These are phyloP conservation scores for Patella vulgata DNA, from an alignment of 1,140 invertebrate species.

Conservation along the genomic window DNA sequence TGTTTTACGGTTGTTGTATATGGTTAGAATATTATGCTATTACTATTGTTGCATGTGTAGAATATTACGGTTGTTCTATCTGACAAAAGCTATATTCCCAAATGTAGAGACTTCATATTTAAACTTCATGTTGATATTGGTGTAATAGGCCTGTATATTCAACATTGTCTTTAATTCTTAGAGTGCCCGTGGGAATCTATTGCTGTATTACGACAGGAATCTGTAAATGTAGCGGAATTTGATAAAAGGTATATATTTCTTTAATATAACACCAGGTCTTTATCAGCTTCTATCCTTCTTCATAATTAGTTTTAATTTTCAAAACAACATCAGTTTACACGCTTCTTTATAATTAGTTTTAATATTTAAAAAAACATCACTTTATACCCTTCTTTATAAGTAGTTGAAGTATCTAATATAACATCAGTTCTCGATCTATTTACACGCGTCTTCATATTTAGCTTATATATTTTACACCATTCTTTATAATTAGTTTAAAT, in stretches of 20 bases:
- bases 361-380: background rate
- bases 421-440: background rate
- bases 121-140: too few species aligned
- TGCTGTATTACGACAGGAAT: conserved; percentile 67
- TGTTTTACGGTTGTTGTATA: too few species aligned
- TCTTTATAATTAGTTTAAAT: background rate
- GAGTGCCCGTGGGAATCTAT: conserved; percentile 72
- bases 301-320: background rate
- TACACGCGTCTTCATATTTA: background rate
- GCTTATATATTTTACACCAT: background rate
- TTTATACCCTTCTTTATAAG: background rate
- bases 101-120: too few species aligned
- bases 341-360: background rate
- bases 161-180: conserved; percentile 53
- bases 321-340: background rate
- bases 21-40: too few species aligned
- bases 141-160: too few species aligned
- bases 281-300: background rate
- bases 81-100: too few species aligned
- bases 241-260: conserved; percentile 65
- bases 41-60: too few species aligned
- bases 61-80: too few species aligned
- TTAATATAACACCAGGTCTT: background rate
- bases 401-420: background rate
- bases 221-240: conserved; percentile 67